Conservation (phyloP, 2,888 invertebrate species). For the Mimachlamys varia region DNA sequence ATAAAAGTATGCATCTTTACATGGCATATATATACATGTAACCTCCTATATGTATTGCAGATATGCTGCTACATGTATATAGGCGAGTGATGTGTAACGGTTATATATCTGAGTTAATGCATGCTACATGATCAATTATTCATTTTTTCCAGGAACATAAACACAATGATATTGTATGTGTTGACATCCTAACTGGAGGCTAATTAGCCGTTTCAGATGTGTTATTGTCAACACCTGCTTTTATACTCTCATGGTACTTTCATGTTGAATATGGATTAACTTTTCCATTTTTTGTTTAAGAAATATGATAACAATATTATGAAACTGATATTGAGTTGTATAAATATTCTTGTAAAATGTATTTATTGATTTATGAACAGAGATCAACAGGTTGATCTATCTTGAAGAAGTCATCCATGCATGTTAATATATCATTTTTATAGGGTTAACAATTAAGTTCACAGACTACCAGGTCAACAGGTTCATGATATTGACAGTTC, state of each 20-base stretch:
- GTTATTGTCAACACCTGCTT: too few species aligned
- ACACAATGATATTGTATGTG: not conserved
- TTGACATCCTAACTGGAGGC: not conserved
- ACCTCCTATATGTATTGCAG: too few species aligned
- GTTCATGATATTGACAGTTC: not conserved
- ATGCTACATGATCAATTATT: not conserved
- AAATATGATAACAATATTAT: too few species aligned
- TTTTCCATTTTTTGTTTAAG: too few species aligned
- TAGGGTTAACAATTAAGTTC: too few species aligned
- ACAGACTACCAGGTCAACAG: not conserved
- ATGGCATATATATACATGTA: too few species aligned
- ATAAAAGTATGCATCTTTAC: too few species aligned
- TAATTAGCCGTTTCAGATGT: too few species aligned
- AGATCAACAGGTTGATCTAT: not conserved
- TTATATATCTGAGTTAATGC: not conserved
- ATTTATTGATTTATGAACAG: not conserved
- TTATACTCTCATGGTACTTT: too few species aligned
- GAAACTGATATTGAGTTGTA: not conserved
- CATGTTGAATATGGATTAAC: too few species aligned
- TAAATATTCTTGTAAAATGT: not conserved
- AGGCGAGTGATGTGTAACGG: not conserved
- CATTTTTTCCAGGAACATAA: conserved; percentile 13
- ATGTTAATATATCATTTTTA: too few species aligned
- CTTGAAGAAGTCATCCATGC: not conserved
- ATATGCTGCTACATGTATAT: too few species aligned